Percentiles rank a stretch among this genome's conserved stretches.
These are phyloP conservation scores for Hirtodrosophila cameraria DNA, from an alignment of 2,888 invertebrate species.

Conservation along the genomic window DNA sequence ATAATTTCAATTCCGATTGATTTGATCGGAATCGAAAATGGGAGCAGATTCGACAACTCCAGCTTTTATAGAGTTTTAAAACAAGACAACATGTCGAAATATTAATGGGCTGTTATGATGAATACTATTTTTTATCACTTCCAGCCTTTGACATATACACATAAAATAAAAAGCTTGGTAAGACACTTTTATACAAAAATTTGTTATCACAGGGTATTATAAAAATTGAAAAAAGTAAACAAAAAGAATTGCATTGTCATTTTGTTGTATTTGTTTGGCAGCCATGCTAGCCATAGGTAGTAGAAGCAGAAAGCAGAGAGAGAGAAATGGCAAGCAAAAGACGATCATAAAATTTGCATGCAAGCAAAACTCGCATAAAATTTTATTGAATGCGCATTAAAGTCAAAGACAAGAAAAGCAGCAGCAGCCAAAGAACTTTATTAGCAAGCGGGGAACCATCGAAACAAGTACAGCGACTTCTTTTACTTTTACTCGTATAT, in stretches of 20 bases:
- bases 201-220: conserved; percentile 22
- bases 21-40: no score
- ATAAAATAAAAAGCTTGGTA: no score
- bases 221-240: conserved; percentile 20
- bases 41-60: no score
- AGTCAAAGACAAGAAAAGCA: conserved; percentile 73
- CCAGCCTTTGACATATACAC: no score
- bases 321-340: background rate
- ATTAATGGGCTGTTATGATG: no score
- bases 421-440: conserved; percentile 67
- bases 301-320: background rate
- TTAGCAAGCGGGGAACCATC: conserved; percentile 72
- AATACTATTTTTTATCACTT: no score
- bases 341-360: conserved; percentile 70
- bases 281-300: conserved; percentile 24
- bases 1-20: no score
- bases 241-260: conserved; percentile 59
- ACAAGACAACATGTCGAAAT: no score
- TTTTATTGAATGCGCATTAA: conserved; percentile 78
- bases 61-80: no score
- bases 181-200: no score
- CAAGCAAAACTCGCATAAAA: conserved; percentile 76
- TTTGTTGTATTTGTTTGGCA: conserved; percentile 41
- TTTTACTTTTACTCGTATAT: conserved; percentile 36
- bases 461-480: conserved; percentile 29